Evolutionary conservation across 2,797 vertebrate genomes (phyloP).

Genomic region (Mionectes olivaceus): DNA sequence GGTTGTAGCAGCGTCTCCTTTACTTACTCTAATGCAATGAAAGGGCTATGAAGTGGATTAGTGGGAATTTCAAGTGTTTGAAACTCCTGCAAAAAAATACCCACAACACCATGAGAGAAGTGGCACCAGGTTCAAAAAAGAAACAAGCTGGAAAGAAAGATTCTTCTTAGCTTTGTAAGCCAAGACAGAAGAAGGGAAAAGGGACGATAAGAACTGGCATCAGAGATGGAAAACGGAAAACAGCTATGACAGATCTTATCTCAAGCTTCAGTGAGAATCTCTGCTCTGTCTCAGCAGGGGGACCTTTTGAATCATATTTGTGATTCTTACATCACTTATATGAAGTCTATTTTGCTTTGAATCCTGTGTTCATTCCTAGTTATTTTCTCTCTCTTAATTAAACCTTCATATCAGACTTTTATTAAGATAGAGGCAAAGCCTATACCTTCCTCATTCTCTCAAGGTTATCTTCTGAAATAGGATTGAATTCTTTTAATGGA

Average conservation of each 20-base stretch:
- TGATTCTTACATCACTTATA: not conserved
- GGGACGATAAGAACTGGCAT: not conserved
- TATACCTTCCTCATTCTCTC: constrained; percentile 30
- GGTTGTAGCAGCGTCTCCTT: not conserved
- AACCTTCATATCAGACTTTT: constrained; percentile 35
- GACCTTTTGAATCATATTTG: not conserved
- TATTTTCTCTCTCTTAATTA: constrained; percentile 60
- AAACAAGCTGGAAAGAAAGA: not conserved
- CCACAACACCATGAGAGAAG: not conserved
- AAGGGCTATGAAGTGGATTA: not conserved
- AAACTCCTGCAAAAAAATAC: not conserved
- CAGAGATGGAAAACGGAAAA: not conserved
- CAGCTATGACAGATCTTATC: not conserved
- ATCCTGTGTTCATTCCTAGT: not conserved
- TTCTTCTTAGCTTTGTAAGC: not conserved
- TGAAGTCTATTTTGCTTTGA: constrained; percentile 18
- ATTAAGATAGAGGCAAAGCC: constrained; percentile 34
- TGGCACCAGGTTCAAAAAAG: not conserved
- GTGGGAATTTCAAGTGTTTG: not conserved
- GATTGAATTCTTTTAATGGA: constrained; percentile 22
- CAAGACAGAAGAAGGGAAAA: not conserved
- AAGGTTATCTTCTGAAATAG: constrained; percentile 43
- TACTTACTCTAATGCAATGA: not conserved
- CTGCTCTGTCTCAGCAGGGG: not conserved
- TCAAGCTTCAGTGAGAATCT: not conserved